Evolutionary conservation across 2,888 invertebrate species (phyloP).

Genomic region (Endotricha flammealis): DNA sequence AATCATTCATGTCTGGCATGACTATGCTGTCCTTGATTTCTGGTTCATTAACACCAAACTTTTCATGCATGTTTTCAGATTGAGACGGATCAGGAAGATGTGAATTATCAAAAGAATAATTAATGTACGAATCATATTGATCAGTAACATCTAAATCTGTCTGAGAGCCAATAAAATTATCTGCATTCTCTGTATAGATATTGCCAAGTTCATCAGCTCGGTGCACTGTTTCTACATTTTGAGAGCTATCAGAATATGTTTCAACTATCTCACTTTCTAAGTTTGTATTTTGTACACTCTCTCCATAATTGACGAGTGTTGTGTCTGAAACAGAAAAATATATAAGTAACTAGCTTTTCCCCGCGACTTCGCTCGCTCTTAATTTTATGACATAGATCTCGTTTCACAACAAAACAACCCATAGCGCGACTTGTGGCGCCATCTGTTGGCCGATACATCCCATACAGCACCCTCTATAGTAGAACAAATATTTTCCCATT

Average conservation of each 20-base stretch:
- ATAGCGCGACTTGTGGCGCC: no score
- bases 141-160: constrained; percentile 49
- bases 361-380: no score
- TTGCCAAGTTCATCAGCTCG: constrained; percentile 65
- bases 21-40: constrained; percentile 34
- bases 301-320: constrained; percentile 65
- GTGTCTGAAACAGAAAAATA: constrained; percentile 45
- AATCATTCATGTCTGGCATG: constrained; percentile 45
- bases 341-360: no score
- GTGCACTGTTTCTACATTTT: constrained; percentile 54
- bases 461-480: no score
- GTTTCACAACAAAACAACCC: no score
- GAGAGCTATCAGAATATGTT: constrained; percentile 54
- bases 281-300: constrained; percentile 39
- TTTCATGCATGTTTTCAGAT: constrained; percentile 33
- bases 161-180: constrained; percentile 48
- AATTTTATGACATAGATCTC: no score
- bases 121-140: constrained; percentile 59
- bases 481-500: no score
- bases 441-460: no score
- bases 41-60: constrained; percentile 28
- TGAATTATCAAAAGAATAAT: constrained; percentile 54
- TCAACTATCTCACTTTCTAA: constrained; percentile 53
- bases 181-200: constrained; percentile 59
- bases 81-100: constrained; percentile 36